Base-by-base conservation (phyloP, 2,888 invertebrate genomes). In the Neoaliturus tenellus region DNA sequence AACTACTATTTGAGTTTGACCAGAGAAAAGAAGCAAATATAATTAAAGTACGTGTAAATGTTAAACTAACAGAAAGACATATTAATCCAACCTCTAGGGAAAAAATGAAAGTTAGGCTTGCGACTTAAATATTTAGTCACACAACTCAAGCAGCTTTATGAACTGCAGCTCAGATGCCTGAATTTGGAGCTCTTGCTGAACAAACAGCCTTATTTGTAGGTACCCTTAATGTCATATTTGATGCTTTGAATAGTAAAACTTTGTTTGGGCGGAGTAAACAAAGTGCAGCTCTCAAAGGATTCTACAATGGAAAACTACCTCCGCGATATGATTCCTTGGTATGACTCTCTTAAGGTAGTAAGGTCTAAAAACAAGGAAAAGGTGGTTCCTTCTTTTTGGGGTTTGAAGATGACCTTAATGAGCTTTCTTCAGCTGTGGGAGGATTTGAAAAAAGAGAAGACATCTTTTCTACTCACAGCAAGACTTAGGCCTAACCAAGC, bases 71-170 rank as follows among this genome's bases (percentile, higher is more conserved):
- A 35, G 25, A 69, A 25, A 69, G 28, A 69, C 69, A 69, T 12
- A 0, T 69, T 4, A 69, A 69, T 23, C 1, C 69, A 4, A 28
- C 28, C 5, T 23, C 25, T 28, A 69, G 69, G 28, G 69, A 69
- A 23, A 69, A 69, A 69, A 69, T 69, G 69, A 69, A 69, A 4
- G 69, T 69, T 3, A 69, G 69, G 6, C 69, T 69, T 12, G 69
- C 69, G n/a, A 69, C 69, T n/a, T n/a, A 69, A 28, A 28, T 69
- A 6, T 69, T 69, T 8, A 69, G 69, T 12, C 69, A 69, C 25
- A 69, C 69, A 8, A 28, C 28, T n/a, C 28, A 69, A 69, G 69
- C 69, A 33, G 69, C 69, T 2, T 69, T 69, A 28, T 28, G 20
- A 8, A 69, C 69, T 25, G 69, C 69, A 23, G 69, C 69, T 10